Conservation (phyloP, 2,888 invertebrate genomes). For the Arrhopalites spinosus region DNA sequence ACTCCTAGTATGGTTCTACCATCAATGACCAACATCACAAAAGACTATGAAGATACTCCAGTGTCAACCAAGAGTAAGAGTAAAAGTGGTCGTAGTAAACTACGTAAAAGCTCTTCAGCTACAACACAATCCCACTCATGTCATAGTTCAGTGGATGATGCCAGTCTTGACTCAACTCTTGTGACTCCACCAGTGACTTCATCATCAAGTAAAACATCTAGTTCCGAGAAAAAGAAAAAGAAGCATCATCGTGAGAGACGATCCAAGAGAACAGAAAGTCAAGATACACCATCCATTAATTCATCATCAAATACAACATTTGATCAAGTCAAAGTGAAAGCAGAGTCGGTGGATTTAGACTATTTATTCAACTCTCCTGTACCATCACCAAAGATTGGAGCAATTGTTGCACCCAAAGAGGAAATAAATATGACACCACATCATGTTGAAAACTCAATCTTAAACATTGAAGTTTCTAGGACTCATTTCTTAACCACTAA, state of each 20-base stretch:
- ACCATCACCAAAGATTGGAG: constrained; percentile 59
- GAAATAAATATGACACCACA: constrained; percentile 39
- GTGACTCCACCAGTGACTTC: constrained; percentile 35
- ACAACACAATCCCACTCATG: constrained; percentile 6
- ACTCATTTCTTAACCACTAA: background rate
- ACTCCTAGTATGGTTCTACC: constrained; percentile 44
- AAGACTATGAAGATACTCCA: constrained; percentile 40
- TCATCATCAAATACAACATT: constrained; percentile 35
- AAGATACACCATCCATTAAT: constrained; percentile 60
- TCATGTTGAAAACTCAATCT: constrained; percentile 10
- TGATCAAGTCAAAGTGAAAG: constrained; percentile 41
- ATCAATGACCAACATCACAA: background rate
- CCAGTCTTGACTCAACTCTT: constrained; percentile 36
- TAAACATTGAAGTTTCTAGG: constrained; percentile 16
- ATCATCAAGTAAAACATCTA: constrained; percentile 15
- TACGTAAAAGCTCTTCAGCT: constrained; percentile 31
- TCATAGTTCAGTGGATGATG: constrained; percentile 28
- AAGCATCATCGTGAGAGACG: constrained; percentile 79
- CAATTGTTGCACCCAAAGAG: constrained; percentile 59
- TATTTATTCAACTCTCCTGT: constrained; percentile 52
- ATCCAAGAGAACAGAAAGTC: constrained; percentile 68
- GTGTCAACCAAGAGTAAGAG: constrained; percentile 32
- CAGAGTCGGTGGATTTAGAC: constrained; percentile 48
- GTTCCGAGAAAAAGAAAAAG: constrained; percentile 76
- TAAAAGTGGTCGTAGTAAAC: constrained; percentile 33